Evolutionary conservation across 2,888 invertebrate genomes (phyloP).

Genomic region (Eledone cirrhosa): DNA sequence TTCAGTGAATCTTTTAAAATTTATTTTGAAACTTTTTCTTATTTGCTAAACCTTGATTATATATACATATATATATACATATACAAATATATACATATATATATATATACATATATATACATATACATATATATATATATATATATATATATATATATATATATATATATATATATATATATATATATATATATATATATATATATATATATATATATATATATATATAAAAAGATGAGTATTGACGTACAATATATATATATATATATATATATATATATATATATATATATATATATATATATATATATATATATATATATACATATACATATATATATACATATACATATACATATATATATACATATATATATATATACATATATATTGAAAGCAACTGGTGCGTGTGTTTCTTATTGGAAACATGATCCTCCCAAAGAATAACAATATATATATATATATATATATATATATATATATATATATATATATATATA

Average conservation of each 20-base stretch:
- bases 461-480: too few relatives aligned
- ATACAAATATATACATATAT: too few relatives aligned
- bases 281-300: background rate
- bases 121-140: background rate
- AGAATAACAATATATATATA: too few relatives aligned
- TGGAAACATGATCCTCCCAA: too few relatives aligned
- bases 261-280: background rate
- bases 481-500: too few relatives aligned
- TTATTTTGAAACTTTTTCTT: too few relatives aligned
- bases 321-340: background rate
- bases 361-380: background rate
- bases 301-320: background rate
- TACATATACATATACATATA: background rate
- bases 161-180: constrained; percentile 20
- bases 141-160: background rate
- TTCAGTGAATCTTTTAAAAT: too few relatives aligned
- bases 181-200: constrained; percentile 19
- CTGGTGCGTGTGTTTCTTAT: too few relatives aligned
- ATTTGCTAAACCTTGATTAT: too few relatives aligned
- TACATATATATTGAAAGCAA: background rate
- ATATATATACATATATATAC: too few relatives aligned
- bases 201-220: constrained; percentile 10
- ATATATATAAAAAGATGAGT: background rate
- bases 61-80: too few relatives aligned
- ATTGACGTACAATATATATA: background rate